Evolutionary conservation across 2,113 vertebrate genomes (phyloP).

Genomic region (Heliornis fulica): DNA sequence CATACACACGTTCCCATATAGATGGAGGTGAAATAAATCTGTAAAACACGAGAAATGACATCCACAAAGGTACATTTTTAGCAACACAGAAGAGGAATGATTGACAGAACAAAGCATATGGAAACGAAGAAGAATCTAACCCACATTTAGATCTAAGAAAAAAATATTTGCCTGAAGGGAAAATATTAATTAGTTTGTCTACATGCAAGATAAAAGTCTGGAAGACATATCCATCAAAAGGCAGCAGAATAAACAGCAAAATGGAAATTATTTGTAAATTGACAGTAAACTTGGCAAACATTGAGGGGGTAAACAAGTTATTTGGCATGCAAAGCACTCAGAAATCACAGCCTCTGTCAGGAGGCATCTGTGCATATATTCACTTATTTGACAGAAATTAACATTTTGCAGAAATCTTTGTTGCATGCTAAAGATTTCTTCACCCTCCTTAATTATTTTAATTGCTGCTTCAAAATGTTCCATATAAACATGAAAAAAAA

Average conservation of each 20-base stretch:
- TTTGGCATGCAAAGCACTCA: slow-evolving; percentile 81
- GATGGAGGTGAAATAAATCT: slow-evolving; percentile 65
- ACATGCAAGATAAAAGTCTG: slow-evolving; percentile 90
- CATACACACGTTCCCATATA: slow-evolving; percentile 42
- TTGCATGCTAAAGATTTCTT: slow-evolving; percentile 84
- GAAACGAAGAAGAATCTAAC: slow-evolving; percentile 88
- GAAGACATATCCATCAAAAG: slow-evolving; percentile 92
- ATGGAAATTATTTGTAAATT: slow-evolving; percentile 95
- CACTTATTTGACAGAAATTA: slow-evolving; percentile 89
- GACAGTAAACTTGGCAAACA: slow-evolving; percentile 90
- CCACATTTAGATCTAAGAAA: slow-evolving; percentile 95
- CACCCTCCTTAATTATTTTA: slow-evolving; percentile 88
- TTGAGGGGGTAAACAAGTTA: slow-evolving; percentile 83
- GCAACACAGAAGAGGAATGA: slow-evolving; percentile 80
- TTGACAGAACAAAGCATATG: slow-evolving; percentile 94
- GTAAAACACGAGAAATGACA: slow-evolving; percentile 74
- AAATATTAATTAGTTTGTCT: slow-evolving; percentile 98
- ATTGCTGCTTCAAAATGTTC: slow-evolving; percentile 80
- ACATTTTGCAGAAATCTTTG: slow-evolving; percentile 86
- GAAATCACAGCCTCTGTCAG: slow-evolving; percentile 84
- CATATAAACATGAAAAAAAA: slow-evolving; percentile 74
- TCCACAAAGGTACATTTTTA: slow-evolving; percentile 79
- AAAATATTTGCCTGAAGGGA: slow-evolving; percentile 96
- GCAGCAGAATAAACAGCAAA: slow-evolving; percentile 86
- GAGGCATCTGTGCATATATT: slow-evolving; percentile 89